phyloP scores from a whole-genome alignment of 23 tunicate genomes.

The Trididemnum miniatum region DNA sequence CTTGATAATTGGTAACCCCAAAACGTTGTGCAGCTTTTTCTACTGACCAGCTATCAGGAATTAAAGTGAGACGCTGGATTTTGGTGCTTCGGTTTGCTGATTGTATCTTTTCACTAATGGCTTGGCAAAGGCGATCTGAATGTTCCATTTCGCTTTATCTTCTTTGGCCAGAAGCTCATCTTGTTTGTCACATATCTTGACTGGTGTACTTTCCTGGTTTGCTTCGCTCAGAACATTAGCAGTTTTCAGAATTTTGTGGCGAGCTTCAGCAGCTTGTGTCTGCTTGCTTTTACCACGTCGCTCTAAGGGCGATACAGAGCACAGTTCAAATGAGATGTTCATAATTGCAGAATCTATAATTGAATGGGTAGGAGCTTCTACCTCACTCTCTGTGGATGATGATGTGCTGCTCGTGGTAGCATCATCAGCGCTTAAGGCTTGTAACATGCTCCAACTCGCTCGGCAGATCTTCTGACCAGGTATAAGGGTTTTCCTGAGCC shows the following conservation, averaged over 20 bases:
- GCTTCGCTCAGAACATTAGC: slow-evolving; percentile 19
- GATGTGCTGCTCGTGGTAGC: slow-evolving; percentile 21
- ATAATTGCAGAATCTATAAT: slow-evolving; percentile 14
- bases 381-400: slow-evolving; percentile 27
- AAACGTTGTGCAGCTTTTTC: slow-evolving; percentile 34
- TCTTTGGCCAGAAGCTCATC: slow-evolving; percentile 1
- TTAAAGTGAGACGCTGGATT: slow-evolving; percentile 26
- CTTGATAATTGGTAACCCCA: no score
- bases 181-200: slow-evolving; percentile 19
- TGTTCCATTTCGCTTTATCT: slow-evolving; percentile 25
- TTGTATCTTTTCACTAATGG: slow-evolving; percentile 14
- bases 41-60: slow-evolving; percentile 39
- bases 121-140: slow-evolving; percentile 27
- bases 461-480: slow-evolving; percentile 36
- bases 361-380: slow-evolving; percentile 18
- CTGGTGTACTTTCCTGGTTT: slow-evolving; percentile 34
- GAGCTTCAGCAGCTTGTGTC: slow-evolving; percentile 32
- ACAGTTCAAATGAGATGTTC: slow-evolving; percentile 27
- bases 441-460: slow-evolving; percentile 27
- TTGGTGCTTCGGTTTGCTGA: slow-evolving; percentile 26
- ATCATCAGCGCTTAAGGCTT: slow-evolving; percentile 30
- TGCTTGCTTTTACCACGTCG: slow-evolving; percentile 28
- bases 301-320: slow-evolving; percentile 28
- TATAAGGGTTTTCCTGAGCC: slow-evolving; percentile 7
- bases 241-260: slow-evolving; percentile 29